Evolutionary conservation across 64 coral and sea anemone genomes (phyloP), one percentile per base, ranked within the genome.

Genomic region (Porites australiensis): DNA sequence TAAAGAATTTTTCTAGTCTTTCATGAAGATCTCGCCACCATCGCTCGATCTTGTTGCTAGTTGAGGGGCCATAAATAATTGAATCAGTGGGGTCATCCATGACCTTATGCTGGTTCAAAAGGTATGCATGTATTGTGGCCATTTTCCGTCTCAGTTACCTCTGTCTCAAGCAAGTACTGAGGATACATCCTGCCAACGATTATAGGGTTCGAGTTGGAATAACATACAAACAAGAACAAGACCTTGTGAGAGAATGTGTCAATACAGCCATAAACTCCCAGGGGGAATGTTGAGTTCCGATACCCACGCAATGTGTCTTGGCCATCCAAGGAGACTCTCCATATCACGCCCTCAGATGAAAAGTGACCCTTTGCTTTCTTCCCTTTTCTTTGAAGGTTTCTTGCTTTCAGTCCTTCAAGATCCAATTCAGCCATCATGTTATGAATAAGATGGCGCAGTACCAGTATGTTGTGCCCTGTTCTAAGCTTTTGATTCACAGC

Each of bases 171-270:
- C n/a, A 91, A 61, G 67, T 82, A 72, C 54, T 69, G 13, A 22
- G 82, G 77, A 52, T 90, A 81, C 62, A 63, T 90, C 22, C 82
- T 90, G 45, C 60, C 89, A 50, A 90, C 50, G 23, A 90, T 52
- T 57, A 72, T 37, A 82, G 89, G 89, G 53, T 90, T 82, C 3
- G 89, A 90, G 37, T 90, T 91, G 19, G 89, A 91, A 51, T 74
- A 74, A 58, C 75, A 90, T 45, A 92, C 90, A 74, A 62, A 85
- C 27, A 92, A 75, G 49, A 83, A 92, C 18, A 84, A 54, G 27
- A 85, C 76, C 65, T 85, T 92, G 72, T 54, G 66, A 8, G 89
- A 92, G 75, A 92, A 92, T 8, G 69, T 92, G 69, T 92, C 89
- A 61, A 92, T 54, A 72, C 89, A 57, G 53, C 49, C 79, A 14